phyloP scores from a whole-genome alignment of 37 sponge, comb jelly and placozoan species.

The Geodia barretti region DNA sequence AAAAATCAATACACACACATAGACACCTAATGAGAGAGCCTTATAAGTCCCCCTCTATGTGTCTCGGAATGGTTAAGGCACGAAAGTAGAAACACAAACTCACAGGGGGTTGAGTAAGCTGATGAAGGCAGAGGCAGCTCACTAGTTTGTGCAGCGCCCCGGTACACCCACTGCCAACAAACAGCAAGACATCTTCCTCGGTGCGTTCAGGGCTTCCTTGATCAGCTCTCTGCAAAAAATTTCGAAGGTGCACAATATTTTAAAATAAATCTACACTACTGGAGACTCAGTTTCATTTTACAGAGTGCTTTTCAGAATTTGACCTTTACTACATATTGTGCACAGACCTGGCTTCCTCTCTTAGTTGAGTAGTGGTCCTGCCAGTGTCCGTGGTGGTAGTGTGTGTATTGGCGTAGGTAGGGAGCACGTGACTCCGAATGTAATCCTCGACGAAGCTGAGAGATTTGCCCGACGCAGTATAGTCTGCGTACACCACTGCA shows the following conservation, averaged over 20 bases:
- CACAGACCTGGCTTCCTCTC: slow-evolving; percentile 86
- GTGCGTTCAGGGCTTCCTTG: slow-evolving; percentile 79
- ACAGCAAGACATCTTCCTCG: slow-evolving; percentile 83
- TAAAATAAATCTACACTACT: too few species aligned
- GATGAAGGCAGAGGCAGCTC: slow-evolving; percentile 48
- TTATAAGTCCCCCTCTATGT: too few species aligned
- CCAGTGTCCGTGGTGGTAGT: slow-evolving; percentile 76
- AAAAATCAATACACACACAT: too few species aligned
- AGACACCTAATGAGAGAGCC: too few species aligned
- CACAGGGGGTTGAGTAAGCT: slow-evolving; percentile 2
- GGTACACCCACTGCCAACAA: slow-evolving; percentile 88
- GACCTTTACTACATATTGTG: too few species aligned
- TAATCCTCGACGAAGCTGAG: slow-evolving; percentile 85
- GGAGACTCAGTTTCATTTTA: too few species aligned
- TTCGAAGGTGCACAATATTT: too few species aligned
- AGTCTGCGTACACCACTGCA: slow-evolving; percentile 77
- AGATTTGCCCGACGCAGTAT: slow-evolving; percentile 50
- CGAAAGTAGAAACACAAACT: too few species aligned
- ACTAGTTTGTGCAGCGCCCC: slow-evolving; percentile 80
- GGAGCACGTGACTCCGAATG: slow-evolving; percentile 66
- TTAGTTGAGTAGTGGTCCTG: slow-evolving; percentile 67
- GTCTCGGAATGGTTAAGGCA: too few species aligned
- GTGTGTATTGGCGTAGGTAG: slow-evolving; percentile 91
- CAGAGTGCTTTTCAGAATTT: not conserved
- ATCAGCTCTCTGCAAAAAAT: slow-evolving; percentile 32